Conservation (phyloP, 2,888 invertebrate species). For the Neoitamus cyanurus region DNA sequence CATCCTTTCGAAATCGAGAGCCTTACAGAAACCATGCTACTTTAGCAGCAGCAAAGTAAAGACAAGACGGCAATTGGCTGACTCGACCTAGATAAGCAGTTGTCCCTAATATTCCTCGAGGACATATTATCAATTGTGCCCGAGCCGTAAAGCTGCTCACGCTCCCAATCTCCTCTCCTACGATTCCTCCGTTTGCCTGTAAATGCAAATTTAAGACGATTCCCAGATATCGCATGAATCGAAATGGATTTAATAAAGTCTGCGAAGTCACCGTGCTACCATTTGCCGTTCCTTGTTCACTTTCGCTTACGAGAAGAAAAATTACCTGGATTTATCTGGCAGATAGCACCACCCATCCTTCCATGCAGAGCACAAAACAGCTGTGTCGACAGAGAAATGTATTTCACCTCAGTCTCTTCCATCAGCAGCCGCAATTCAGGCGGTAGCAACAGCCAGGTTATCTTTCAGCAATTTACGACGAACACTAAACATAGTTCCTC, state of each 20-base stretch:
- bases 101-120: not conserved
- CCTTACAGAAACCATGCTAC: not conserved
- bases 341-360: not conserved
- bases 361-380: not conserved
- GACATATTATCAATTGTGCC: not conserved
- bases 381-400: not conserved
- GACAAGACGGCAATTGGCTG: not conserved
- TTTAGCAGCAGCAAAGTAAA: not conserved
- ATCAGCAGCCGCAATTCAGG: not conserved
- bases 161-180: not conserved
- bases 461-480: not conserved
- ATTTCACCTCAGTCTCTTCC: not conserved
- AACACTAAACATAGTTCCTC: not conserved
- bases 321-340: not conserved
- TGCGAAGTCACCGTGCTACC: not conserved
- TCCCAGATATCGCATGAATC: not conserved
- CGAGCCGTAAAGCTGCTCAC: not conserved
- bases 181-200: not conserved
- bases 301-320: not conserved
- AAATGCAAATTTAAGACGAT: not conserved
- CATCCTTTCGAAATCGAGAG: not conserved
- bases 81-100: not conserved
- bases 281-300: not conserved
- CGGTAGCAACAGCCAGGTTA: not conserved
- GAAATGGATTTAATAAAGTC: conserved; percentile 1